phyloP scores from a whole-genome alignment of 2,113 vertebrate species.

The Lathamus discolor region DNA sequence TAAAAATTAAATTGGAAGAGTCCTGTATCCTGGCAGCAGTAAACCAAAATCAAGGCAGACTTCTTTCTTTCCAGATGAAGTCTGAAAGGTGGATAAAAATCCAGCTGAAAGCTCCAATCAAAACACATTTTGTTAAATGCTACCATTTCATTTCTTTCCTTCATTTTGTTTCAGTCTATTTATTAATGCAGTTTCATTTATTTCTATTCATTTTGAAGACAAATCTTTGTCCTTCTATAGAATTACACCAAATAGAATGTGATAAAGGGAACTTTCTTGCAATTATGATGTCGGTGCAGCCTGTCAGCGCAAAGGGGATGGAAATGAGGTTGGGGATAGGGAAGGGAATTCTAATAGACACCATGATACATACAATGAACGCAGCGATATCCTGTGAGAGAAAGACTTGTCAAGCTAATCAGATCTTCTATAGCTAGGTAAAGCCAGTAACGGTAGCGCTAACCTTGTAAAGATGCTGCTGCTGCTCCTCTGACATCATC shows the following conservation, averaged over 20 bases:
- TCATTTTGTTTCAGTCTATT: slow-evolving; percentile 79
- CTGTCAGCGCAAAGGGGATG: slow-evolving; percentile 80
- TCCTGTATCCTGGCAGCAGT: slow-evolving; percentile 57
- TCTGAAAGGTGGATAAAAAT: slow-evolving; percentile 72
- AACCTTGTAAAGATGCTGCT: slow-evolving; percentile 96
- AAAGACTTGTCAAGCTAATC: slow-evolving; percentile 86
- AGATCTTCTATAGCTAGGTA: slow-evolving; percentile 82
- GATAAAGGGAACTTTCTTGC: slow-evolving; percentile 83
- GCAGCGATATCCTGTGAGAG: slow-evolving; percentile 78
- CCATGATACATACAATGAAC: slow-evolving; percentile 81
- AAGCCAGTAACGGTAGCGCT: slow-evolving; percentile 74
- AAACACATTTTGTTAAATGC: slow-evolving; percentile 73
- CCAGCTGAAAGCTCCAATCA: slow-evolving; percentile 75
- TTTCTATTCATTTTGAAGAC: slow-evolving; percentile 79
- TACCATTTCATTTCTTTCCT: slow-evolving; percentile 64
- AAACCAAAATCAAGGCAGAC: slow-evolving; percentile 69
- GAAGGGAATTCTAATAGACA: slow-evolving; percentile 84
- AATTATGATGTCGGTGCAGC: slow-evolving; percentile 81
- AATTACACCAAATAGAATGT: slow-evolving; percentile 84
- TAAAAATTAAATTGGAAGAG: slow-evolving; percentile 79
- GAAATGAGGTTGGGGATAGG: slow-evolving; percentile 82
- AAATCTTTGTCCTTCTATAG: slow-evolving; percentile 83
- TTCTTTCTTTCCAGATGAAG: slow-evolving; percentile 57
- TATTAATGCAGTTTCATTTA: slow-evolving; percentile 79
- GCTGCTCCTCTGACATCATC: slow-evolving; percentile 98